Percentiles rank a stretch among this genome's conserved stretches.
These are phyloP conservation scores for Poeciliopsis prolifica DNA, from an alignment of 2,113 vertebrate genomes.

Conservation along the genomic window DNA sequence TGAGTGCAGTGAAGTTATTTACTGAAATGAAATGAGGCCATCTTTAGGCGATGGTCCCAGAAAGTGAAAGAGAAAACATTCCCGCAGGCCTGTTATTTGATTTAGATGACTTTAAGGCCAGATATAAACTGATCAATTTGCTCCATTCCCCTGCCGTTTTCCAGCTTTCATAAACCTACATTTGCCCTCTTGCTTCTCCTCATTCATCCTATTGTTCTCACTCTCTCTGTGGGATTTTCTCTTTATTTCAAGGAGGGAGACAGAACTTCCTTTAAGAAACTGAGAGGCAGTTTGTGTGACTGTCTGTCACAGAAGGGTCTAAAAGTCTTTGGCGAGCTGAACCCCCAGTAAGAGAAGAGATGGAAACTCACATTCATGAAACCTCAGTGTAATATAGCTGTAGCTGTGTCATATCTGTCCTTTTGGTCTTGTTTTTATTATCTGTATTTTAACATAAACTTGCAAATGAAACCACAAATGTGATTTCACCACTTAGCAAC, in stretches of 20 bases:
- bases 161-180: constrained; percentile 2
- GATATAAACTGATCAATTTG: constrained; percentile 46
- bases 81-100: constrained; percentile 36
- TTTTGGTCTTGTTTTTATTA: too few relatives aligned
- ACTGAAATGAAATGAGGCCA: constrained; percentile 39
- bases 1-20: constrained; percentile 19
- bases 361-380: too few relatives aligned
- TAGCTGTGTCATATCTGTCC: too few relatives aligned
- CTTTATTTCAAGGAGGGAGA: not conserved
- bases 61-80: constrained; percentile 32
- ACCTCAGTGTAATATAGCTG: too few relatives aligned
- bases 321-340: too few relatives aligned
- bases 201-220: not conserved
- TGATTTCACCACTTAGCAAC: too few relatives aligned
- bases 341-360: too few relatives aligned
- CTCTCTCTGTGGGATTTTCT: not conserved
- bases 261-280: not conserved
- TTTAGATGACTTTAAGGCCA: constrained; percentile 28
- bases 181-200: not conserved
- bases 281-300: not conserved
- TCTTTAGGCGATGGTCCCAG: constrained; percentile 18
- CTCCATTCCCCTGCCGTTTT: constrained; percentile 2
- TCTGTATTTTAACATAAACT: too few relatives aligned
- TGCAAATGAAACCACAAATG: too few relatives aligned
- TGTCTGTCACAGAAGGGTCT: not conserved